Evolutionary conservation across 2,113 vertebrate species (phyloP).

Genomic region (Spilogale gracilis): DNA sequence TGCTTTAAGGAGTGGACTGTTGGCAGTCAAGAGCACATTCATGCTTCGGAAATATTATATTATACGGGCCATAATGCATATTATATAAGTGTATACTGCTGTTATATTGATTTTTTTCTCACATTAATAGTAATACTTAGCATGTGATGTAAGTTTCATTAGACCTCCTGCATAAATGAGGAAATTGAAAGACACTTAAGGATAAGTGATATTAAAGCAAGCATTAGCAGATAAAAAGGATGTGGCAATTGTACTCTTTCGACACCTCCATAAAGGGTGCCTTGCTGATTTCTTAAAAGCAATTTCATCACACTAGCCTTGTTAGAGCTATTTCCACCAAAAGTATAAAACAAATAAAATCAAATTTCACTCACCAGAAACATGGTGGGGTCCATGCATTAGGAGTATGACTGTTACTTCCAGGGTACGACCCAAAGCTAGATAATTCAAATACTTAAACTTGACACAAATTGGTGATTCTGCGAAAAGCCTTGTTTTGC

Average conservation of each 20-base stretch:
- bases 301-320: not conserved
- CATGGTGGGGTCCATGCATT: not conserved
- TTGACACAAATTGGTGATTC: not conserved
- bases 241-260: not conserved
- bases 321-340: not conserved
- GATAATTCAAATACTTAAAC: not conserved
- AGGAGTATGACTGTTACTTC: not conserved
- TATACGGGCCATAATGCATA: not conserved
- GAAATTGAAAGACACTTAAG: slow-evolving; percentile 63
- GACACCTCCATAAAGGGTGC: not conserved
- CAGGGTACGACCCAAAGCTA: not conserved
- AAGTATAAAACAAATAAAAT: slow-evolving; percentile 30
- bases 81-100: slow-evolving; percentile 15
- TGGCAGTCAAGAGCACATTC: slow-evolving; percentile 3
- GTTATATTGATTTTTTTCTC: slow-evolving; percentile 55
- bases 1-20: not conserved
- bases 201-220: slow-evolving; percentile 52
- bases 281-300: slow-evolving; percentile 49
- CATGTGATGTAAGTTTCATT: slow-evolving; percentile 57
- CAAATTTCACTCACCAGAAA: slow-evolving; percentile 29
- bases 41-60: slow-evolving; percentile 7
- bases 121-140: slow-evolving; percentile 64
- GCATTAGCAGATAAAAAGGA: slow-evolving; percentile 55
- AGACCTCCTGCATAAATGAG: slow-evolving; percentile 35
- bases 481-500: not conserved